Conservation (phyloP, 2,113 vertebrate genomes). For the Peromyscus polionotus region DNA sequence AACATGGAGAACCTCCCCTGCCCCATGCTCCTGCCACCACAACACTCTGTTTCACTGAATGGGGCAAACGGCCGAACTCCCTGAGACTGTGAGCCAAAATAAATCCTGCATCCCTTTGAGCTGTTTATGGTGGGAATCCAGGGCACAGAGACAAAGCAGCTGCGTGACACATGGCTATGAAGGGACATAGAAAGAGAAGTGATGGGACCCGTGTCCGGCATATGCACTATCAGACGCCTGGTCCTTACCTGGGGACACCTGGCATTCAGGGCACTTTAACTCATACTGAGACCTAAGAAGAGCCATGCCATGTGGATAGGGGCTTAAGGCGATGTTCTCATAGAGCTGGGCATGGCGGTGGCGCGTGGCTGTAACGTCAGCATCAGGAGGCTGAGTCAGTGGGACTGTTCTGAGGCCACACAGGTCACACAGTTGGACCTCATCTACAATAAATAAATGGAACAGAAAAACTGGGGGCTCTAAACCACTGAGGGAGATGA, state of each 20-base stretch:
- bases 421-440: background rate
- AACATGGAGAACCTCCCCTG: background rate
- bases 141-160: background rate
- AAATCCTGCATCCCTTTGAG: background rate
- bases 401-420: background rate
- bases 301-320: background rate
- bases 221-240: rapidly evolving
- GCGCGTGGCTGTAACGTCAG: background rate
- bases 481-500: background rate
- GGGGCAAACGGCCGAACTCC: background rate
- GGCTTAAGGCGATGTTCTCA: background rate
- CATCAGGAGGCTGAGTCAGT: background rate
- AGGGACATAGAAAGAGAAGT: background rate
- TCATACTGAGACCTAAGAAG: background rate
- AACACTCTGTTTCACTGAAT: too few species aligned
- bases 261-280: background rate
- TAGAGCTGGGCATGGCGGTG: too few species aligned
- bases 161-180: background rate
- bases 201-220: background rate
- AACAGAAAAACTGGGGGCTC: background rate
- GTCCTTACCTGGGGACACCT: background rate
- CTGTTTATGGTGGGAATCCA: too few species aligned
- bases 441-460: background rate
- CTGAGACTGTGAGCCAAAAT: background rate
- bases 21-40: too few species aligned